phyloP scores from a whole-genome alignment of 2,888 invertebrate species.

The Athripsodes cinereus region DNA sequence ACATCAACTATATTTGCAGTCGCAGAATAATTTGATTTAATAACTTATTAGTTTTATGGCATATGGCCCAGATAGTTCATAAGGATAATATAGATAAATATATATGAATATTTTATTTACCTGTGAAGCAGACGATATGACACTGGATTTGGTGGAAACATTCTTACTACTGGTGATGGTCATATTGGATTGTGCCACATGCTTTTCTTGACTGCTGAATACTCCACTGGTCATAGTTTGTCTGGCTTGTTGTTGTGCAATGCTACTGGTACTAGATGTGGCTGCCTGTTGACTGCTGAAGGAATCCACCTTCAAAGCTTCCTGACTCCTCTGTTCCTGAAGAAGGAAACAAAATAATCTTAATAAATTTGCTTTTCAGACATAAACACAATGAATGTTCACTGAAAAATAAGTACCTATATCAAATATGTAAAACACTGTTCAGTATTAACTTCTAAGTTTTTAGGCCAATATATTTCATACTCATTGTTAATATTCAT shows the following conservation, averaged over 20 bases:
- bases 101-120: background rate
- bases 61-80: background rate
- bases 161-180: conserved; percentile 65
- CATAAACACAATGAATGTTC: background rate
- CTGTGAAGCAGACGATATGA: conserved; percentile 50
- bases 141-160: conserved; percentile 58
- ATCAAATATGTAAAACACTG: too few species aligned
- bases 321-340: conserved; percentile 80
- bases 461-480: background rate
- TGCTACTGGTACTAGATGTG: conserved; percentile 39
- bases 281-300: conserved; percentile 76
- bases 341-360: too few species aligned
- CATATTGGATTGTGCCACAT: conserved; percentile 75
- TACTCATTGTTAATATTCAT: background rate
- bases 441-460: too few species aligned
- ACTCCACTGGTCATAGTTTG: conserved; percentile 75
- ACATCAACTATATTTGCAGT: too few species aligned
- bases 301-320: conserved; percentile 81
- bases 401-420: too few species aligned
- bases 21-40: too few species aligned
- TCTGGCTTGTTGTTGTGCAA: conserved; percentile 69
- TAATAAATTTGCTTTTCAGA: background rate
- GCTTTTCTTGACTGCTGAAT: conserved; percentile 71
- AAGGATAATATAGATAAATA: background rate
- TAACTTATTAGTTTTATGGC: too few species aligned